Base-by-base conservation (phyloP, 2,888 invertebrate species). In the Apamea sordens region DNA sequence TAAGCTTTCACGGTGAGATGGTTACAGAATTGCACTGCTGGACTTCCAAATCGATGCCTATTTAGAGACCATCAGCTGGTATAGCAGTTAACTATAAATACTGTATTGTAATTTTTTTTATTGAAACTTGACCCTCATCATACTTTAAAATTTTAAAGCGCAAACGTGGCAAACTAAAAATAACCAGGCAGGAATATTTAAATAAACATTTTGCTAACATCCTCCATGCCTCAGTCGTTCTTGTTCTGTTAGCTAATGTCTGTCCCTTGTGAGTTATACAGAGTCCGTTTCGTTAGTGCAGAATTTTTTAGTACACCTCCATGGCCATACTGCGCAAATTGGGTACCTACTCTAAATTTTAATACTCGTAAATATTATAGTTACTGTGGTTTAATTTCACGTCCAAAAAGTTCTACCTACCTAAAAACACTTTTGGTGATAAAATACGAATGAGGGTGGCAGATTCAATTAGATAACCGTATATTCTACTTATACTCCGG, bases 191-290 rank as follows among this genome's bases (percentile, higher is more conserved):
- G 70, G 28, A 36, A 47, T 64, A 80, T 67, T 32, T 74, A 61
- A 70, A 71, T 74, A 74, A 74, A 80, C n/a, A 47, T 61, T 74
- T 36, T 41, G 18, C 28, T 56, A 28, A 47, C 50, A 28, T 59
- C 36, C 28, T 56, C 28, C 32, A 32, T 2, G 24, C 6, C 24
- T 8, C 36, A 32, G 59, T 68, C 41, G 18, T 59, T 65, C 36
- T 50, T 56, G 79, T 71, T 80, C 81, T 85, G 76, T 80, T 83
- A 53, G 36, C 21, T 56, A 72, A 72, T 47, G 63, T 53, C n/a
- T 36, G 36, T 76, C 76, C 63, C 85, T 84, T 32, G 73, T 53
- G 84, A 69, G 36, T 73, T 59, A 36, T 3, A 36, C 67, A 41
- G 24, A 81, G 10, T 28, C n/a, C 13, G 65, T 76, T 67, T 76